phyloP scores from a whole-genome alignment of 2,797 vertebrate genomes.

The Ctenosaura bakeri region DNA sequence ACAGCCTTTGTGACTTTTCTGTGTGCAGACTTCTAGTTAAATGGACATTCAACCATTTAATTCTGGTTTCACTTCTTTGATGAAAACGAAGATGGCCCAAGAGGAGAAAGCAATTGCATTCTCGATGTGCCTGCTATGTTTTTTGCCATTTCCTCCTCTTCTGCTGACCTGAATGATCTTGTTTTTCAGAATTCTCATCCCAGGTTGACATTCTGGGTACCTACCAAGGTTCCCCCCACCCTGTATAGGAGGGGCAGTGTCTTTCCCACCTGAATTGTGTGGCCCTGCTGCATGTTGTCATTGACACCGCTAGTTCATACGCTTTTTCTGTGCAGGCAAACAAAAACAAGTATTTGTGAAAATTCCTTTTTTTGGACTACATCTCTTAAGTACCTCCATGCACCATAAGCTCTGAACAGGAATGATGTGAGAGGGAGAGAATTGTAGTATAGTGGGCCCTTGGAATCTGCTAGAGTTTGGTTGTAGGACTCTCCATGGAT shows the following conservation, averaged over 20 bases:
- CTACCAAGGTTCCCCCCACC: neutral
- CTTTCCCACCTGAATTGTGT: neutral
- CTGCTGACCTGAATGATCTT: neutral
- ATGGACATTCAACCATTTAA: neutral
- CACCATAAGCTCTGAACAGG: too few species aligned
- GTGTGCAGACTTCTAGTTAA: neutral
- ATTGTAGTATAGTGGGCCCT: too few species aligned
- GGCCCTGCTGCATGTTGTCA: neutral
- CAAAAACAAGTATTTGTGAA: neutral
- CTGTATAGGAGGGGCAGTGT: too few species aligned
- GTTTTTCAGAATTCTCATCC: neutral
- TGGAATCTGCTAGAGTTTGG: too few species aligned
- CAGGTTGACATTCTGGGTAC: neutral
- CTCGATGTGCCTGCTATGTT: neutral
- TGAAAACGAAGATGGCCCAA: neutral
- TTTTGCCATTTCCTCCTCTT: neutral
- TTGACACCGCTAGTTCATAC: neutral
- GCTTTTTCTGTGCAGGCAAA: neutral
- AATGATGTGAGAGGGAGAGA: too few species aligned
- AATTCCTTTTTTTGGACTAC: too few species aligned
- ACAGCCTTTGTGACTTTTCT: neutral
- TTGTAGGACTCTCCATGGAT: too few species aligned
- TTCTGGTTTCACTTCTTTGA: neutral
- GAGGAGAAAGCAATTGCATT: neutral
- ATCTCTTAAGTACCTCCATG: too few species aligned